Conservation (phyloP, 2,797 vertebrate species). For the Ctenopoma multispine region DNA sequence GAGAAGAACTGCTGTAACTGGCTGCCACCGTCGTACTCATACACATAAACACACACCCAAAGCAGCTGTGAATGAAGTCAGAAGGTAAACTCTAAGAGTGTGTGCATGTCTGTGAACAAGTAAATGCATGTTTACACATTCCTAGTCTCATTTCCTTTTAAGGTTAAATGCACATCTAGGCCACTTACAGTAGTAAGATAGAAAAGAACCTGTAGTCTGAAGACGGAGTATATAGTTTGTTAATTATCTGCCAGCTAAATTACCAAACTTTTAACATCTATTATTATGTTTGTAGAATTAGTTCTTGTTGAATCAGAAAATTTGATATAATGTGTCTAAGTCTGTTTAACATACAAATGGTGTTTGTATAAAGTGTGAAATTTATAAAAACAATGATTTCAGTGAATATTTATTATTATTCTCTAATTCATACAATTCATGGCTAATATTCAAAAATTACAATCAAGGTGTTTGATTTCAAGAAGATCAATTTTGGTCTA, state of each 20-base stretch:
- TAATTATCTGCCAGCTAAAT: neutral
- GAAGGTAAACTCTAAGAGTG: conserved; percentile 41
- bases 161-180: conserved; percentile 60
- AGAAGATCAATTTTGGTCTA: too few species aligned
- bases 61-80: conserved; percentile 67
- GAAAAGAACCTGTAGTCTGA: neutral
- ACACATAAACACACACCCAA: conserved; percentile 38
- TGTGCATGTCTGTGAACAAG: conserved; percentile 1
- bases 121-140: conserved; percentile 56
- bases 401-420: too few species aligned
- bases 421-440: too few species aligned
- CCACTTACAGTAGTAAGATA: conserved; percentile 23
- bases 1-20: too few species aligned
- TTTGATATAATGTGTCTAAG: too few species aligned
- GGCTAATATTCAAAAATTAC: too few species aligned
- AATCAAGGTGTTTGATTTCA: too few species aligned
- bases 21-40: conserved; percentile 12
- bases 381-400: too few species aligned
- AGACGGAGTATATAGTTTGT: neutral
- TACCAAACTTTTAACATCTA: neutral
- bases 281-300: too few species aligned
- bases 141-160: conserved; percentile 53
- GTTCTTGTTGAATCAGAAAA: too few species aligned
- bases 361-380: too few species aligned
- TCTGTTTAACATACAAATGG: too few species aligned